These are phyloP conservation scores for Polydrusus tereticollis DNA, from an alignment of 2,888 invertebrate species.

Conservation along the genomic window DNA sequence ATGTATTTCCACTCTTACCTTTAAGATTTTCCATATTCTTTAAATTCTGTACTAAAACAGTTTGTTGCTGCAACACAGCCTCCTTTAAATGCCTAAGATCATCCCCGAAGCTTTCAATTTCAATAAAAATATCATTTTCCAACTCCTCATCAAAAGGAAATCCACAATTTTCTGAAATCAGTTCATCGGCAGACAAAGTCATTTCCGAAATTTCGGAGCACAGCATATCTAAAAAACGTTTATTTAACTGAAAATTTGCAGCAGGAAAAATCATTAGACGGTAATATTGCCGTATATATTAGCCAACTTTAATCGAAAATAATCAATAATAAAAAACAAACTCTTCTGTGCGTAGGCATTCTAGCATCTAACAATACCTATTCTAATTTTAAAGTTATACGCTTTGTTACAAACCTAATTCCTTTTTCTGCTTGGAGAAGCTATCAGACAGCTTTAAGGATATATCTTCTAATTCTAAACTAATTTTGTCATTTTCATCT, in stretches of 20 bases:
- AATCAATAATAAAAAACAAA: too few species aligned
- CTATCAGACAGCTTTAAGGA: conserved; percentile 67
- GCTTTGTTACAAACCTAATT: background rate
- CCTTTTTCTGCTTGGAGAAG: background rate
- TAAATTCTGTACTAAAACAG: conserved; percentile 70
- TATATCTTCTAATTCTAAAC: conserved; percentile 82
- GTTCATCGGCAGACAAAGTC: conserved; percentile 64
- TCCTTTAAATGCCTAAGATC: conserved; percentile 75
- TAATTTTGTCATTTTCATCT: conserved; percentile 68
- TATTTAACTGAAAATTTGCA: background rate
- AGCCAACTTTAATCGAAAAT: too few species aligned
- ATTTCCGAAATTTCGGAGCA: conserved; percentile 72
- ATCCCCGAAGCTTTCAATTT: conserved; percentile 76
- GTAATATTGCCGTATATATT: too few species aligned
- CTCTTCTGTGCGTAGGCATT: too few species aligned
- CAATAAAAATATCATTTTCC: conserved; percentile 73
- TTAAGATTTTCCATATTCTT: conserved; percentile 66
- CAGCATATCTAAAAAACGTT: conserved; percentile 23
- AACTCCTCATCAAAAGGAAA: conserved; percentile 75
- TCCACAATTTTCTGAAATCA: conserved; percentile 74
- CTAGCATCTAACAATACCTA: too few species aligned
- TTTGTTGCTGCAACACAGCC: conserved; percentile 65
- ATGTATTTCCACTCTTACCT: conserved; percentile 57
- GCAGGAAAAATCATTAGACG: too few species aligned
- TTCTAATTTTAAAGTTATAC: too few species aligned